A percentile compares a stretch with the other conserved stretches of the same genome.
Conservation (phyloP, 2,797 vertebrate species). For the Eurystomus glaucurus region DNA sequence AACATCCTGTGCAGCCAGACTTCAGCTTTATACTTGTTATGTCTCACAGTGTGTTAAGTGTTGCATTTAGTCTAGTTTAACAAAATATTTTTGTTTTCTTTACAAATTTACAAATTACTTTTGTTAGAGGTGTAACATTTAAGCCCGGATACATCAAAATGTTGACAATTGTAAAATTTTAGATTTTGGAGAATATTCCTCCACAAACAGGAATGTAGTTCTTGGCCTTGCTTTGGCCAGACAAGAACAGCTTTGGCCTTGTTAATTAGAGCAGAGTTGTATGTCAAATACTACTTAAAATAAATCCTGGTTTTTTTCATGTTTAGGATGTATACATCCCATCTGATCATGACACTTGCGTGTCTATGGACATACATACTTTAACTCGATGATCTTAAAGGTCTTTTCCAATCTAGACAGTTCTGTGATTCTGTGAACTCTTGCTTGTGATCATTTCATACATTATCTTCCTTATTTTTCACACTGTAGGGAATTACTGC, state of each 20-base stretch:
- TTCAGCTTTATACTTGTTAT: not conserved
- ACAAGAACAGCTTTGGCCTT: not conserved
- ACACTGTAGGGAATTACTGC: not conserved
- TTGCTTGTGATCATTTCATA: not conserved
- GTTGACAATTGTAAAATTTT: not conserved
- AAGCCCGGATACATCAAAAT: not conserved
- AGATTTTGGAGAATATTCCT: not conserved
- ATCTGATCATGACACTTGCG: fast-evolving
- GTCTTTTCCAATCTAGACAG: too few species aligned
- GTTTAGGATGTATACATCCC: not conserved
- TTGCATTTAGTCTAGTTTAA: not conserved
- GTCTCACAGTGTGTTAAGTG: not conserved
- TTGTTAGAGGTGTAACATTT: not conserved
- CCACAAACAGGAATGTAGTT: not conserved
- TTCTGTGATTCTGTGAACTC: not conserved
- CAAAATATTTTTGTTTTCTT: not conserved
- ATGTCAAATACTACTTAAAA: not conserved
- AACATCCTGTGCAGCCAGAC: not conserved
- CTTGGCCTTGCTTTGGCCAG: not conserved
- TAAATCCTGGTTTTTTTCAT: not conserved
- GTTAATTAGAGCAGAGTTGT: not conserved
- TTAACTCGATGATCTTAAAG: too few species aligned
- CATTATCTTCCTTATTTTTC: not conserved
- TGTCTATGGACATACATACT: not conserved
- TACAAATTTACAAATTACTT: not conserved